Evolutionary conservation across 2,797 vertebrate genomes (phyloP), one percentile per base, ranked within the genome.

Genomic region (Podarcis siculus): DNA sequence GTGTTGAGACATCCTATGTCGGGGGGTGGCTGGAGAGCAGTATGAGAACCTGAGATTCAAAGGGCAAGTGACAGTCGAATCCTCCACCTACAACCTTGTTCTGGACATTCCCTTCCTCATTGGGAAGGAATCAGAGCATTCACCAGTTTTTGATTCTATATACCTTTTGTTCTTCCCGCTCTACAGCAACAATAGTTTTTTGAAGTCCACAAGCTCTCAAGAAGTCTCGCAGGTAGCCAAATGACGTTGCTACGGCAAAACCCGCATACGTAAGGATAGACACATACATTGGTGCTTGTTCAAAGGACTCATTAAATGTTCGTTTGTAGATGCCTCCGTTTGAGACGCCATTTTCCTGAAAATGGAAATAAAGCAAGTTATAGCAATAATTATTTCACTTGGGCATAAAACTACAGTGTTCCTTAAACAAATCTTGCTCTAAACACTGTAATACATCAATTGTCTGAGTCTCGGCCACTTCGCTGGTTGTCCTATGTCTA

Each of bases 211-310:
- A 97, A 35, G 97, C 97, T 97, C 99, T 96, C 95, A 99, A 95
- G 93, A 99, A 98, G 91, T 99, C 99, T 96, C 98, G 97, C 91
- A 99, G 91, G 97, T 99, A 98, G 90, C 98, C 99, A 93, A 99
- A 99, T 79, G 99, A 92, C 5, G 97, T 98, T 95, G 97, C 98
- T 87, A 99, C 96, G 91, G 97, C 98, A 95, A 97, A 99, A 86
- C 98, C 98, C 95, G 99, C 85, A 93, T 98, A 98, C 71, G 99
- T 99, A 90, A 99, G 91, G 91, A 99, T 97, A 39, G 98, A 97
- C 88, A 98, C 97, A 61, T 98, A 98, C 95, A 99, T 97, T 37
- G 98, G 98, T 12, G 98, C 96, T 94, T 99, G 97, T 76, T 99
- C 98, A 96, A 98, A 98, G 75, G 95, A 95, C 94, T 98, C 98